phyloP scores from a whole-genome alignment of 1,140 invertebrate genomes.

The Neodiprion virginianus region DNA sequence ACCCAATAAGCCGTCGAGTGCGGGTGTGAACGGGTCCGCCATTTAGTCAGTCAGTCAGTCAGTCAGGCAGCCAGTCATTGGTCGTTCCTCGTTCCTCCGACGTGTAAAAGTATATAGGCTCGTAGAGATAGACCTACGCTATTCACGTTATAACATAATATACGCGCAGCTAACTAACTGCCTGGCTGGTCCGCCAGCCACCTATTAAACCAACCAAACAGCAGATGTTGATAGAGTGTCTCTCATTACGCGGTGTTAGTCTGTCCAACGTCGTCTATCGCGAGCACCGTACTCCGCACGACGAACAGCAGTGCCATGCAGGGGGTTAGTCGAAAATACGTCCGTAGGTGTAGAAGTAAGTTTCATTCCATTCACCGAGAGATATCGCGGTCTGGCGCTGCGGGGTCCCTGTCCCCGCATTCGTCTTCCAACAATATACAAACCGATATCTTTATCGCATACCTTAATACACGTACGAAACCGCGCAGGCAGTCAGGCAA shows the following conservation, averaged over 20 bases:
- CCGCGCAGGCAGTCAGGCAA: no score
- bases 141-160: background rate
- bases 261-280: background rate
- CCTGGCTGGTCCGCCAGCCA: background rate
- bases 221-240: constrained; percentile 5
- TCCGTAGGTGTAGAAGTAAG: background rate
- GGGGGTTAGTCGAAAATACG: background rate
- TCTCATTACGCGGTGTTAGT: background rate
- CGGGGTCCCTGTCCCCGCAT: no score
- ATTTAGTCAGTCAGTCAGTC: background rate
- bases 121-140: no score
- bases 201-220: background rate
- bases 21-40: constrained; percentile 1
- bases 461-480: no score
- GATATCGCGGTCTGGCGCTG: no score
- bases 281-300: background rate
- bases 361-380: no score
- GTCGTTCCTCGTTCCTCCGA: background rate
- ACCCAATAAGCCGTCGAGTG: background rate
- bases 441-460: no score
- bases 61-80: background rate
- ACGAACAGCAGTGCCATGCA: background rate
- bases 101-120: no score
- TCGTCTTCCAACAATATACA: no score
- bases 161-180: background rate